A percentile compares a stretch with the other conserved stretches of the same genome.
Evolutionary conservation across 2,797 vertebrate genomes (phyloP).

Genomic region (Melopsittacus undulatus): DNA sequence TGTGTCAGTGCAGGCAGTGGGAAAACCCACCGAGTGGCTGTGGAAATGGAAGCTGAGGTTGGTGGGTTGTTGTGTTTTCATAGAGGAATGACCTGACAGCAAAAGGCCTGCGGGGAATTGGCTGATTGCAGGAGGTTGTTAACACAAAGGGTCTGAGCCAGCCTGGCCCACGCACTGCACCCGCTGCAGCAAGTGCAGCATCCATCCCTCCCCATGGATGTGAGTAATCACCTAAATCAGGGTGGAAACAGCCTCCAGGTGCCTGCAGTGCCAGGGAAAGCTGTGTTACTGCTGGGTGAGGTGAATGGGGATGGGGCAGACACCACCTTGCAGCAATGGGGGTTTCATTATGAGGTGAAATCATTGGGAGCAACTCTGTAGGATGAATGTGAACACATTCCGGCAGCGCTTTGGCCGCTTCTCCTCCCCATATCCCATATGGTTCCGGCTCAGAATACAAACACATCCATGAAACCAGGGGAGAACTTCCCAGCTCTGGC

Average conservation of each 20-base stretch:
- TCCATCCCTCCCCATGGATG: not conserved
- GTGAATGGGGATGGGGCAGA: not conserved
- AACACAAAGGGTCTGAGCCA: not conserved
- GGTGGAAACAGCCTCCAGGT: accelerated
- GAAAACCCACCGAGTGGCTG: not conserved
- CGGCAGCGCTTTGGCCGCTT: not conserved
- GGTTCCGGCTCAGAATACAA: not conserved
- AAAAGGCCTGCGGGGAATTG: constrained; percentile 46
- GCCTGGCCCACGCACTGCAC: not conserved
- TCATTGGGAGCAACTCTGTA: not conserved
- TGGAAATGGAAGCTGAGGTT: not conserved
- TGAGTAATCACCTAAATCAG: not conserved
- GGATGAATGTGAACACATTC: accelerated
- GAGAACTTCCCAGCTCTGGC: not conserved
- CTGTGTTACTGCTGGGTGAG: accelerated
- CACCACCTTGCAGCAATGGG: accelerated
- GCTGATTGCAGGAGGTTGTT: constrained; percentile 19
- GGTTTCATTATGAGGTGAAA: not conserved
- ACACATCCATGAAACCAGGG: accelerated
- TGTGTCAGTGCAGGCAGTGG: constrained; percentile 39
- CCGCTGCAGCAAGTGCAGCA: not conserved
- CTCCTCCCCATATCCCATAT: not conserved
- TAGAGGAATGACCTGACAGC: constrained; percentile 44
- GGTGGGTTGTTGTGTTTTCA: not conserved
- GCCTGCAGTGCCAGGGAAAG: not conserved